Evolutionary conservation across 2,113 vertebrate species (phyloP).

Genomic region (Semnornis frantzii): DNA sequence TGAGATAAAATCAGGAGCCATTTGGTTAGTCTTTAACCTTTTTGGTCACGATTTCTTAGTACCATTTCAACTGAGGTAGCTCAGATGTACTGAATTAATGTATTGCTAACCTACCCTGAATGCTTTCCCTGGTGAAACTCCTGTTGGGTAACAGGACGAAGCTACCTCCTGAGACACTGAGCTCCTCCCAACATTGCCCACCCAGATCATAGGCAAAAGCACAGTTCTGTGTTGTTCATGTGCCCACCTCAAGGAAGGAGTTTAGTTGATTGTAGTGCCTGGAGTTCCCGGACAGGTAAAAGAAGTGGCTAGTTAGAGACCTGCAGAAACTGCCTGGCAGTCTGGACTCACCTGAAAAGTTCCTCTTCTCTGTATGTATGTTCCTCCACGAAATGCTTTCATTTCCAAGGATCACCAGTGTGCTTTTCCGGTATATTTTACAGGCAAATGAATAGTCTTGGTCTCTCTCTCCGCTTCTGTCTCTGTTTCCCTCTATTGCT

Average conservation of each 20-base stretch:
- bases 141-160: not conserved
- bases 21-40: not conserved
- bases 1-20: not conserved
- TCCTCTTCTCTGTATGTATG: not conserved
- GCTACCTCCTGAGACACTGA: not conserved
- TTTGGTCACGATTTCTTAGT: not conserved
- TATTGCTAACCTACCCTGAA: not conserved
- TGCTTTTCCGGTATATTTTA: conserved; percentile 12
- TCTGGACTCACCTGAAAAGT: not conserved
- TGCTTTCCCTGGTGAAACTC: not conserved
- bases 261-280: not conserved
- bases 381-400: not conserved
- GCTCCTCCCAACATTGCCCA: not conserved
- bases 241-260: not conserved
- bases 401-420: conserved; percentile 9
- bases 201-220: not conserved
- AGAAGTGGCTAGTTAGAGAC: not conserved
- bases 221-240: not conserved
- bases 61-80: not conserved
- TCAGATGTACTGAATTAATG: not conserved
- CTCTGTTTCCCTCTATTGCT: not conserved
- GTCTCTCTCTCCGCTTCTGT: conserved; percentile 2
- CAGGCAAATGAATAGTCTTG: not conserved
- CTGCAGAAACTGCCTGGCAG: not conserved
- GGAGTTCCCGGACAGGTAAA: not conserved